Percentiles rank a stretch among this genome's conserved stretches.
phyloP scores from a whole-genome alignment of 2,888 invertebrate species.

The Drosophila mimetica region DNA sequence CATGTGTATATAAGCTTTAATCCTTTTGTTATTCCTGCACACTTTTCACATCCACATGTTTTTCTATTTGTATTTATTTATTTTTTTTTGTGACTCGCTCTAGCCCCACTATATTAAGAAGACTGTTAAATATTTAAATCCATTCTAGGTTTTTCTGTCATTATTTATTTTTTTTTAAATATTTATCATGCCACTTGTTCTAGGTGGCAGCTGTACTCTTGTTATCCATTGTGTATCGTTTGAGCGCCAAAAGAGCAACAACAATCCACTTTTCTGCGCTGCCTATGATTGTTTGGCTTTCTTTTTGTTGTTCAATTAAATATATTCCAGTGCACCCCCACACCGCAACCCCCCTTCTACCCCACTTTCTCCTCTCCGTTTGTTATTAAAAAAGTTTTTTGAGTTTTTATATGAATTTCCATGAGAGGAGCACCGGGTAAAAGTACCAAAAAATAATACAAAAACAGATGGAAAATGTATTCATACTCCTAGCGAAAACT shows the following conservation, averaged over 20 bases:
- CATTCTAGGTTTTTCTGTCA: neutral
- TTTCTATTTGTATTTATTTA: neutral
- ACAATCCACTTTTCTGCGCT: constrained; percentile 38
- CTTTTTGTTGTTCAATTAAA: constrained; percentile 70
- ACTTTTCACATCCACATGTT: neutral
- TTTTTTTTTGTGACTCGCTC: neutral
- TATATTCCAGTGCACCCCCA: constrained; percentile 31
- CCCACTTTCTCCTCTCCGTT: constrained; percentile 2
- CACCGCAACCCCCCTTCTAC: too few species aligned
- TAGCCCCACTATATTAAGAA: neutral
- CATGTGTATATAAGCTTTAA: neutral
- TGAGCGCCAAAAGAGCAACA: constrained; percentile 45
- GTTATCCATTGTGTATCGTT: constrained; percentile 67
- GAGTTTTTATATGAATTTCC: constrained; percentile 51
- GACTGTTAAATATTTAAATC: constrained; percentile 9
- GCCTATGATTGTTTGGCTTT: constrained; percentile 49
- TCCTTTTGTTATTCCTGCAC: neutral
- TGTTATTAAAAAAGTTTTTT: constrained; percentile 59
- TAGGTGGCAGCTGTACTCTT: constrained; percentile 33
- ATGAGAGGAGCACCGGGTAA: constrained; percentile 15
- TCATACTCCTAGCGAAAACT: constrained; percentile 17
- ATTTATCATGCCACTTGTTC: constrained; percentile 38
- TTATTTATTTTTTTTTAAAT: constrained; percentile 27
- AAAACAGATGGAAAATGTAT: constrained; percentile 7
- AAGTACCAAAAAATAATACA: constrained; percentile 29